Base-by-base conservation (phyloP, 2,113 vertebrate species). In the Epinephelus cyanopodus region DNA sequence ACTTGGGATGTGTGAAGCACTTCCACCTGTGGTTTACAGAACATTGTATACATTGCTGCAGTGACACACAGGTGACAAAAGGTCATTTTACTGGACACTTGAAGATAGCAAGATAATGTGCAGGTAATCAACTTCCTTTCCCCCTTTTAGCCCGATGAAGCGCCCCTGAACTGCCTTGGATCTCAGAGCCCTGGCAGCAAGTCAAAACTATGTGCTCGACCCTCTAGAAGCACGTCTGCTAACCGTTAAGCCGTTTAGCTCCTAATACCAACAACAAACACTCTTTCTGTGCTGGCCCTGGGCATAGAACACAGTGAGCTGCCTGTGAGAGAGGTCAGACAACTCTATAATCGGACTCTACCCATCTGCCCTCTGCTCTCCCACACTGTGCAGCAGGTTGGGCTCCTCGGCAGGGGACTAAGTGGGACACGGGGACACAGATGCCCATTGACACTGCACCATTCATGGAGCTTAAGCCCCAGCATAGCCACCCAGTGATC, bases 241-340 rank as follows among this genome's bases (percentile, higher is more conserved):
- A 88, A 90, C 90, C 65, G 92, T 89, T 94, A 95, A 95, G 94
- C 94, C 91, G 87, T 94, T 95, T 95, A 95, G 90, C 94, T 88
- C 84, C 91, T 94, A 94, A 93, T 94, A 90, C 92, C 92, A 88
- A 95, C 94, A 95, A 94, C 93, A 95, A 94, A 93, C 92, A 93
- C 80, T 89, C 89, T 91, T 93, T 92, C 92, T 93, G 89, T 86
- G 87, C 85, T 42, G 88, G 90, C 79, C 85, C 84, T 87, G 89
- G 86, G 88, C 89, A 75, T 12, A 9, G 77, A 88, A 83, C 87
- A 78, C 87, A 90, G 91, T 69, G 84, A 79, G 88, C 79, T 53
- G 88, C 92, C 89, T 90, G 90, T 80, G 88, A 90, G 90, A 81
- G 87, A 89, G 92, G 92, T 92, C 94, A 92, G 92, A 92, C 93